phyloP scores from a whole-genome alignment of 2,797 vertebrate genomes.

The Lindbergichthys nudifrons region DNA sequence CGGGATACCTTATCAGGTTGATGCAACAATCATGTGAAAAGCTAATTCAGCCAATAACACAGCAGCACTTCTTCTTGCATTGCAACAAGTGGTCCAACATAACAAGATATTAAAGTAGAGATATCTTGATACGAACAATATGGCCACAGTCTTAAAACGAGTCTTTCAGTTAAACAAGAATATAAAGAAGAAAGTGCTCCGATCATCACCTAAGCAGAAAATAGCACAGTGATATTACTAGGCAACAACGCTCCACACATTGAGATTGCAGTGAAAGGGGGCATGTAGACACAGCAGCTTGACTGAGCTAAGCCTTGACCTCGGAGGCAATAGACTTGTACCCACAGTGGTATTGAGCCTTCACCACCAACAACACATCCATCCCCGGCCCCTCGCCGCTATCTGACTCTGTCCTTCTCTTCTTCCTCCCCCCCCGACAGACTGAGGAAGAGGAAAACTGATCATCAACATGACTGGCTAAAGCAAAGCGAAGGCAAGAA shows the following conservation, averaged over 20 bases:
- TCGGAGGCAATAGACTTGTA: constrained; percentile 57
- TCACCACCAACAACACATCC: constrained; percentile 41
- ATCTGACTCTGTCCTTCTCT: constrained; percentile 58
- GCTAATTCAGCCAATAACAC: not conserved
- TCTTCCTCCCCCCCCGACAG: constrained; percentile 61
- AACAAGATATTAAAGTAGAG: not conserved
- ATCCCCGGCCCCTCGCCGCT: constrained; percentile 21
- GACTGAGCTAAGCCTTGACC: constrained; percentile 61
- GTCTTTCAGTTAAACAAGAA: not conserved
- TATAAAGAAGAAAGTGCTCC: not conserved
- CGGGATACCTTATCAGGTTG: not conserved
- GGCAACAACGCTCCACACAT: constrained; percentile 16
- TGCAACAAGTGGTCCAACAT: constrained; percentile 7
- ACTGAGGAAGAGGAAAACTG: constrained; percentile 62
- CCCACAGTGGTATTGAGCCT: constrained; percentile 49
- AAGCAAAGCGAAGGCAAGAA: constrained; percentile 59
- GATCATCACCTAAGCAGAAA: not conserved
- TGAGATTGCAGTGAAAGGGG: constrained; percentile 45
- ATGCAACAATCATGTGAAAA: constrained; percentile 5
- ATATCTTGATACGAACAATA: not conserved
- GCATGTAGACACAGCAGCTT: constrained; percentile 45
- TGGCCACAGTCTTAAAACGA: not conserved
- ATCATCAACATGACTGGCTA: constrained; percentile 73
- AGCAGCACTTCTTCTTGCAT: not conserved
- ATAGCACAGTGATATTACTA: constrained; percentile 2